phyloP scores from a whole-genome alignment of 2,797 vertebrate genomes.

The Loris lydekkerianus region DNA sequence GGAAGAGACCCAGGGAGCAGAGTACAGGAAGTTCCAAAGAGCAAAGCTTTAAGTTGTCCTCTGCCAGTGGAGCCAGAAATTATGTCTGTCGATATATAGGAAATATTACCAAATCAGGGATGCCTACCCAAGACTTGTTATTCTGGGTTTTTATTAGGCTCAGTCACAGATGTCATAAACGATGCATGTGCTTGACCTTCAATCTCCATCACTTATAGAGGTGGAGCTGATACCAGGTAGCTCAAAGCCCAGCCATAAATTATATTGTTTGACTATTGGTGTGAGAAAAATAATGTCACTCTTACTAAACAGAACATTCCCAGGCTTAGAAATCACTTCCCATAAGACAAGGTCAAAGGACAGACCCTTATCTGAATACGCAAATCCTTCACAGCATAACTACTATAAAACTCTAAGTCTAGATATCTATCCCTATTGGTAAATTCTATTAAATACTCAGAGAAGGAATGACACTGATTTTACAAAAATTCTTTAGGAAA shows the following conservation, averaged over 20 bases:
- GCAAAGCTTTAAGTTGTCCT: background rate
- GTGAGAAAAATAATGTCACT: background rate
- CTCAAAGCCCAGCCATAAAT: background rate
- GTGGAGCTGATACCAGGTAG: too few relatives aligned
- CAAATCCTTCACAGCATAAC: background rate
- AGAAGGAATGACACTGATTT: background rate
- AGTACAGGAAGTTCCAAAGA: background rate
- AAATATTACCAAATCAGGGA: background rate
- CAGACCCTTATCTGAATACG: background rate
- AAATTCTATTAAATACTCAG: background rate
- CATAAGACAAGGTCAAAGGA: background rate
- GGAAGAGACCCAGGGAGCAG: background rate
- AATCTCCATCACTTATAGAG: background rate
- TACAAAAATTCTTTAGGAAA: background rate
- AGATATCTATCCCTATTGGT: background rate
- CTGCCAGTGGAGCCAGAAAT: background rate
- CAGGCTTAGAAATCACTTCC: background rate
- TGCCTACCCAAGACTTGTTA: background rate
- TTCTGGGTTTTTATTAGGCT: background rate
- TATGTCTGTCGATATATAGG: background rate
- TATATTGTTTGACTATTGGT: background rate
- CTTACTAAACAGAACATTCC: conserved; percentile 33
- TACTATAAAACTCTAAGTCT: background rate
- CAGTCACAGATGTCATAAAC: background rate
- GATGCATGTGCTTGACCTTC: background rate